Base-by-base conservation (phyloP, 2,888 invertebrate species). In the Eupsilia transversa region DNA sequence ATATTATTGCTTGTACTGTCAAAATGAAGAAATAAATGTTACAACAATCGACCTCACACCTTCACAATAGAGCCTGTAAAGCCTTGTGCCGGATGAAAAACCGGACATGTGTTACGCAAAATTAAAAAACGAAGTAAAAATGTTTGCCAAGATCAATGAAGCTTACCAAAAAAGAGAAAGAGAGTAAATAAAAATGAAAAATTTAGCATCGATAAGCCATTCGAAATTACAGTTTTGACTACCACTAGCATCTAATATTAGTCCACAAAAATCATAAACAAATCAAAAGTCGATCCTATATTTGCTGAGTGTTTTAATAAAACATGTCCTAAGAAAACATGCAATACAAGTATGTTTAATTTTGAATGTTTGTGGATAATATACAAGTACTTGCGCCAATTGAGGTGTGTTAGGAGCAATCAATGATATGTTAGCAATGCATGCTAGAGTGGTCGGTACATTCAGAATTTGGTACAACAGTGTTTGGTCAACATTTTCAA, bases 301-400 rank as follows among this genome's bases (percentile, higher is more conserved):
- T 83, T 82, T 82, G 63, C 64, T 35, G 52, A 70, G 52, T 66
- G 10, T 80, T 78, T 82, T 79, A 81, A 52, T 60, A 74, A 81
- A 71, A 82, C 81, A 75, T 59, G 69, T 72, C 75, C 72, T 80
- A 80, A 73, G 46, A 84, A 64, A 81, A 83, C 49, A 86, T 86
- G 72, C 78, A 84, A 73, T 69, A 78, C 70, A 82, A 79, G 82
- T 86, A 33, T 85, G 79, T 88, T 87, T 86, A 83, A 82, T 84
- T 81, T 87, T 84, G 59, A 69, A 87, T 90, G 84, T 90, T 90
- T 89, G 88, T 87, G 82, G 86, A 89, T 90, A 89, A 88, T 86
- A 79, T 74, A 73, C 76, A 78, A 88, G 87, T 88, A 80, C 70
- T 75, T 68, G 72, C 75, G 85, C 80, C 74, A 79, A 83, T 83